These are phyloP conservation scores for Sebastes umbrosus DNA, from an alignment of 2,797 vertebrate species.

Conservation along the genomic window DNA sequence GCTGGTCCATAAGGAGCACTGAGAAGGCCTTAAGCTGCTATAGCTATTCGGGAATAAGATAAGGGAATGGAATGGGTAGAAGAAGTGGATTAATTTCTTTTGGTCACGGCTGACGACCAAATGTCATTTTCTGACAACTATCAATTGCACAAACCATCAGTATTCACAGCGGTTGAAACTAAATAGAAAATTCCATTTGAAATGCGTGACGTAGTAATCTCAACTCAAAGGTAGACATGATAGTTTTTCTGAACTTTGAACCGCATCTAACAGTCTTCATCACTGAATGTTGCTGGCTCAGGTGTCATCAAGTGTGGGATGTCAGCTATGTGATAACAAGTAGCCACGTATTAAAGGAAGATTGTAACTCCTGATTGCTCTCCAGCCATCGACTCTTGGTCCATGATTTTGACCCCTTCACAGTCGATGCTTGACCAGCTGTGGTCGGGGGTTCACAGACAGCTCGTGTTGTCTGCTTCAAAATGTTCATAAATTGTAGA, in stretches of 20 bases:
- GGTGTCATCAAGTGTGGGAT: background rate
- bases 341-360: background rate
- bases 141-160: slow-evolving; percentile 19
- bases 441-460: background rate
- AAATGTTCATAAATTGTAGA: background rate
- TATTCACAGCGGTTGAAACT: background rate
- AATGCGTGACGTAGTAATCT: background rate
- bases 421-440: background rate
- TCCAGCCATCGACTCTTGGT: background rate
- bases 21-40: slow-evolving; percentile 13
- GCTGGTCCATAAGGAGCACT: slow-evolving; percentile 18
- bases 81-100: slow-evolving; percentile 24
- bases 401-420: background rate
- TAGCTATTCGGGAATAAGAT: slow-evolving; percentile 12
- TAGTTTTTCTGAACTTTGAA: background rate
- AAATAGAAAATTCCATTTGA: background rate
- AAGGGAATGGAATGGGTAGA: slow-evolving; percentile 16
- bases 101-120: slow-evolving; percentile 22
- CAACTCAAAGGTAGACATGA: fast-evolving
- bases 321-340: background rate
- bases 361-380: background rate
- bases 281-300: background rate
- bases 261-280: background rate
- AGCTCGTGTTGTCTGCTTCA: background rate
- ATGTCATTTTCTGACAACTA: slow-evolving; percentile 39